Base-by-base conservation (phyloP, 35 echinoderm and acorn worm genomes). In the Ptychodera flava region DNA sequence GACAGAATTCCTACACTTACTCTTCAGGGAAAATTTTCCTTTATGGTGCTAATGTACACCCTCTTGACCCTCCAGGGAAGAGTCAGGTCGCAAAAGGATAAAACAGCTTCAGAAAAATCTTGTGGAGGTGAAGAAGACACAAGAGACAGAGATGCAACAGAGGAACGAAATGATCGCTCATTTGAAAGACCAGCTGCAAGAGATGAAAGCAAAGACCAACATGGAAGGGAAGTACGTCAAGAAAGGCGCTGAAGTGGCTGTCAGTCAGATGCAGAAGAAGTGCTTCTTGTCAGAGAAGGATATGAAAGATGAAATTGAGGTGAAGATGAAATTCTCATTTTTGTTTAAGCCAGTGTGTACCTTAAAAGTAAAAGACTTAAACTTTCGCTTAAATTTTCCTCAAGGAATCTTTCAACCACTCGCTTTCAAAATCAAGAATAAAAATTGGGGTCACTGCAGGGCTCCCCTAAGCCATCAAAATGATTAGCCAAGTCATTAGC, bases 201-300 rank as follows among this genome's bases (percentile, higher is more conserved):
- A 99, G 85, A 99, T 99, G 96, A 99, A 99, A 82, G 96, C 96
- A 78, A 99, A 99, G 88, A 99, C 96, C 6, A 99, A 91, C 85
- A 99, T 99, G 96, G 96, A 99, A 53, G 96, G 96, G 27, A 94
- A 94, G 52, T 99, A 99, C 78, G 90, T 99, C 28, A 90, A 99
- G 88, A 99, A 94, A 78, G 96, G 92, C 90, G 96, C 96, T 0
- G 96, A 99, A 90, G 96, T 99, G 14, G 90, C 96, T 35, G 93
- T 99, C 77, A 38, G 89, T 33, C 96, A 94, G 86, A 92, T 84
- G 30, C 96, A 99, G 90, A 99, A 99, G 83, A 94, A 87, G 80
- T 99, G 96, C 76, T 83, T 84, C 14, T 93, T 99, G 80, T 80
- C 82, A 28, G 96, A 99, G 88, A 99, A 94, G 32, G 84, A 99